Evolutionary conservation across 2,888 invertebrate species (phyloP), one percentile per base, ranked within the genome.

Genomic region (Hyposoter didymator): DNA sequence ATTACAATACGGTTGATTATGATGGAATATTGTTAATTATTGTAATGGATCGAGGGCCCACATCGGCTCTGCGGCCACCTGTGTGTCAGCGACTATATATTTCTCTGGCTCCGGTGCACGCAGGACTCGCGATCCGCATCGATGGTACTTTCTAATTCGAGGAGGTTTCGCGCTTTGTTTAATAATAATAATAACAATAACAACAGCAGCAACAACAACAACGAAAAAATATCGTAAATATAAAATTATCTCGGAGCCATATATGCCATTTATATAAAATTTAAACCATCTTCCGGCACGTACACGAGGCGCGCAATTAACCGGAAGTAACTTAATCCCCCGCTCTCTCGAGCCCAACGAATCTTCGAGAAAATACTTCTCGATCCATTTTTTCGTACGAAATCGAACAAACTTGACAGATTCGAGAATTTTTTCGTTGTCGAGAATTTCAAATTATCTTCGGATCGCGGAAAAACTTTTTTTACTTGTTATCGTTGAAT

Each of bases 131-230:
- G 74, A 62, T 66, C 59, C 83, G 76, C 82, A 43, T 74, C 81
- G 81, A 70, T 81, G 78, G 64, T 86, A 86, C 86, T 86, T 86
- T 86, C 86, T 86, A 86, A 86, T 86, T 70, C 73, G 86, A 85
- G 80, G 83, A 81, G 83, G 80, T 86, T 84, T 86, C 81, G 86
- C 86, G 78, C 64, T 78, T 75, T 84, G 81, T 85, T 80, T 81
- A 39, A 62, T 64, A 19, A 49, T 62, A 49, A 55, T 55, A 55
- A 55, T 12, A 55, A 55, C 12, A 52, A 55, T 28, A 55, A 22
- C 1, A 52, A 52, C 10, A 28, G 28, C 14, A 59, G 28, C 1
- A 28, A 59, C 8, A 49, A 49, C 19, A 52, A 19, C 3, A 49
- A 49, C 19, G 12, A 28, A 59, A 59, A 4, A 59, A 59, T 59